A percentile compares a stretch with the other conserved stretches of the same genome.
phyloP scores from a whole-genome alignment of 2,113 vertebrate species.

The Cyphomyrus discorhynchus region DNA sequence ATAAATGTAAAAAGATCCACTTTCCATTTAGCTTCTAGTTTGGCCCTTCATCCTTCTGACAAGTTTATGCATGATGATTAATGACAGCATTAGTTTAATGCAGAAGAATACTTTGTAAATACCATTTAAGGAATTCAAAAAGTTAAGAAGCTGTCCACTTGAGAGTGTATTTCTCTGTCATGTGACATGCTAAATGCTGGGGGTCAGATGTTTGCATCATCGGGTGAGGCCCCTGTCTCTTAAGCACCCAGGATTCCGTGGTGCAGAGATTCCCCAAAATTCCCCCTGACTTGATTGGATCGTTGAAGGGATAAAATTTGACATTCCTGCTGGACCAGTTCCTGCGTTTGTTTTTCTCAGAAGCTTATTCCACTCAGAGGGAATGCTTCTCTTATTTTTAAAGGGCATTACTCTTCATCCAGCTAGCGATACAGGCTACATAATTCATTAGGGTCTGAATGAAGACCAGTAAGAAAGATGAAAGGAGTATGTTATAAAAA shows the following conservation, averaged over 20 bases:
- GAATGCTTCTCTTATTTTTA: too few relatives aligned
- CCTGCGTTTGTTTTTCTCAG: neutral
- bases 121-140: neutral
- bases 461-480: neutral
- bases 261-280: neutral
- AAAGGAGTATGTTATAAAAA: too few relatives aligned
- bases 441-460: neutral
- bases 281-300: neutral
- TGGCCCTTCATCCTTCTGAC: neutral
- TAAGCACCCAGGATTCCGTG: neutral
- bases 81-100: neutral
- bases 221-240: neutral
- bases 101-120: neutral
- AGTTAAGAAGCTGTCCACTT: neutral
- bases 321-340: neutral
- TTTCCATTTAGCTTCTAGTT: neutral
- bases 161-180: neutral
- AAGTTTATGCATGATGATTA: neutral
- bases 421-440: neutral
- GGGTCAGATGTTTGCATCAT: neutral
- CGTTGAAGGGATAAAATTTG: neutral
- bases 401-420: neutral
- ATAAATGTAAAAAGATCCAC: neutral
- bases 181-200: neutral
- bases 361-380: neutral